Evolutionary conservation across 2,888 invertebrate genomes (phyloP).

Genomic region (Leucophora obtusa): DNA sequence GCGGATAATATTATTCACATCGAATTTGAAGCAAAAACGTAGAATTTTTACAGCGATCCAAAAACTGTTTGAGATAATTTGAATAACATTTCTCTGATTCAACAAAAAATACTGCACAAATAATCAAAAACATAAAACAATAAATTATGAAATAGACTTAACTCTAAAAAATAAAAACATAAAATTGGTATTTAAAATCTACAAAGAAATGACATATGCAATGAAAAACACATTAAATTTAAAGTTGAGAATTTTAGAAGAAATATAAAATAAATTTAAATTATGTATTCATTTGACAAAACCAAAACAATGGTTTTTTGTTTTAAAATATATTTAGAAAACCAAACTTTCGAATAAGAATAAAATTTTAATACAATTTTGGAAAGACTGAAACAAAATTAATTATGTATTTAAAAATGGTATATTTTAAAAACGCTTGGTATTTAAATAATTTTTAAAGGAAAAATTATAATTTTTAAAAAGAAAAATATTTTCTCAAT

Average conservation of each 20-base stretch:
- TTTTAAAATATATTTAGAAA: constrained; percentile 15
- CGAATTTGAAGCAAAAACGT: too few species aligned
- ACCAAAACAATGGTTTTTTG: background rate
- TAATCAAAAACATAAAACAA: constrained; percentile 55
- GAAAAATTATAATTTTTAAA: background rate
- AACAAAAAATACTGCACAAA: constrained; percentile 35
- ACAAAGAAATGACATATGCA: constrained; percentile 43
- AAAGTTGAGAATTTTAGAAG: constrained; percentile 59
- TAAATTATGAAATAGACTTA: constrained; percentile 37
- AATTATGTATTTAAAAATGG: constrained; percentile 68
- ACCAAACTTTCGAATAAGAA: constrained; percentile 45
- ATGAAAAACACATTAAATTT: background rate
- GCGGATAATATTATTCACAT: too few species aligned
- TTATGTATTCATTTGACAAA: background rate
- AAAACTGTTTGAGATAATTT: too few species aligned
- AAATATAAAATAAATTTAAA: constrained; percentile 45
- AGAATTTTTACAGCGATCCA: too few species aligned
- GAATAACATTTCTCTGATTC: constrained; percentile 34
- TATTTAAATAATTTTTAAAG: constrained; percentile 40
- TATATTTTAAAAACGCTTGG: constrained; percentile 57
- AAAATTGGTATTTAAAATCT: constrained; percentile 62
- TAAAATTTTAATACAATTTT: constrained; percentile 49
- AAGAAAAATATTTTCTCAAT: background rate
- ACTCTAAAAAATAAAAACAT: constrained; percentile 13
- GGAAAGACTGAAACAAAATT: constrained; percentile 71